Evolutionary conservation across 2,113 vertebrate species (phyloP), one percentile per base, ranked within the genome.

Genomic region (Calypte anna): DNA sequence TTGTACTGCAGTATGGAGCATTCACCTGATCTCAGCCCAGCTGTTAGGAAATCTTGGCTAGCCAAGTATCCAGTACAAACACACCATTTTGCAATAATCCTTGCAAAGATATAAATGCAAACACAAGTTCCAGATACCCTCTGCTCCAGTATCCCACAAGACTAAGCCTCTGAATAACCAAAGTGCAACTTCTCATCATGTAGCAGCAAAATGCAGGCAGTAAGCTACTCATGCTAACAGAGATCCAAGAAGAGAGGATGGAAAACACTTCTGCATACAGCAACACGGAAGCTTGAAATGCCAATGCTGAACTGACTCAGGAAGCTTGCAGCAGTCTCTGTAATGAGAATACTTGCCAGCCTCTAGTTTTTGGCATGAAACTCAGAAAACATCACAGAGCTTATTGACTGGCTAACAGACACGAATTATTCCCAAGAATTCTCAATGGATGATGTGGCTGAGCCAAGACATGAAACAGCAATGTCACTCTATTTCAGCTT

Each of bases 81-180:
- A 94, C 16, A 72, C 3, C 15, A 27, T 92, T 96, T 94, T 64
- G 70, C 81, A 96, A 94, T 62, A 66, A 91, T 46, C n/a, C 62
- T 21, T 93, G 75, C 55, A 2, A 83, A 55, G 86, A n/a, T 53
- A 83, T 28, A 93, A 88, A 91, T 24, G 81, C 54, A 91, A 84
- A 91, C 63, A 78, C 43, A 74, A 66, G 38, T 67, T 86, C 68
- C 80, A 94, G 40, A 83, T 61, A 75, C 3, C 5, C 68, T 62
- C 59, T 88, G 82, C 16, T 83, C 14, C 59, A 74, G 31, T 63
- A 91, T 61, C 21, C 21, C 36, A 61, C 25, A 46, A 77, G 28
- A 77, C 21, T 27, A 63, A 88, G 51, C 55, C 31, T 88, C 61
- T 61, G 27, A 82, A 59, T 43, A 81, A 92, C 8, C 23, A 67